These are phyloP conservation scores for Hyppa rectilinea DNA, from an alignment of 2,888 invertebrate genomes.

Conservation along the genomic window DNA sequence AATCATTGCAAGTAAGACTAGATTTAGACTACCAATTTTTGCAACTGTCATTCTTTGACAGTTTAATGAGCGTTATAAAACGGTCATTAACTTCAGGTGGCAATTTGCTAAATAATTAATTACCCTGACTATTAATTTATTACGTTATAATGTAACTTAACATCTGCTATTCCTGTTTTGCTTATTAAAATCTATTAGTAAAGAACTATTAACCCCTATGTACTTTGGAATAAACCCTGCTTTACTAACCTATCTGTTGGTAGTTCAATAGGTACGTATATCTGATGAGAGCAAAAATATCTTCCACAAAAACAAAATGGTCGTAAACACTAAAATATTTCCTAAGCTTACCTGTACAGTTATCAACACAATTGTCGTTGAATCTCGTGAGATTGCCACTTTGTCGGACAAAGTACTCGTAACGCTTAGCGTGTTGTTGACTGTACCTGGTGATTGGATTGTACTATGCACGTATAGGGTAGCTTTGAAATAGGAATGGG, in stretches of 20 bases:
- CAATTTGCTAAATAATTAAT: no score
- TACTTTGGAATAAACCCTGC: no score
- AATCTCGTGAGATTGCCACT: constrained; percentile 43
- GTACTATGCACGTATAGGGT: background rate
- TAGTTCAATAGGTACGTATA: background rate
- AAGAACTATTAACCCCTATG: no score
- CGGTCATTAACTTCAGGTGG: no score
- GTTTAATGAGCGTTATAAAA: no score
- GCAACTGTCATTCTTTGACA: no score
- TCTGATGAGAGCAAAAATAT: background rate
- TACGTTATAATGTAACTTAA: background rate
- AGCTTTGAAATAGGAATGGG: background rate
- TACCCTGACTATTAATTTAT: no score
- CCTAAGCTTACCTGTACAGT: constrained; percentile 8
- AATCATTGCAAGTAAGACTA: no score
- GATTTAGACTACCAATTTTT: no score
- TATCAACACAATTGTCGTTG: constrained; percentile 26
- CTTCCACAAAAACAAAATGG: no score
- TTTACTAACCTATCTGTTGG: background rate
- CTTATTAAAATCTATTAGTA: no score
- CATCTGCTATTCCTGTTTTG: background rate
- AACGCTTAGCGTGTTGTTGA: constrained; percentile 33
- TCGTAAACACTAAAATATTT: constrained; percentile 22
- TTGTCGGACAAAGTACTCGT: constrained; percentile 17
- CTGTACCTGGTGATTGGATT: constrained; percentile 26